phyloP scores from a whole-genome alignment of 2,797 vertebrate species.

The Strix occidentalis region DNA sequence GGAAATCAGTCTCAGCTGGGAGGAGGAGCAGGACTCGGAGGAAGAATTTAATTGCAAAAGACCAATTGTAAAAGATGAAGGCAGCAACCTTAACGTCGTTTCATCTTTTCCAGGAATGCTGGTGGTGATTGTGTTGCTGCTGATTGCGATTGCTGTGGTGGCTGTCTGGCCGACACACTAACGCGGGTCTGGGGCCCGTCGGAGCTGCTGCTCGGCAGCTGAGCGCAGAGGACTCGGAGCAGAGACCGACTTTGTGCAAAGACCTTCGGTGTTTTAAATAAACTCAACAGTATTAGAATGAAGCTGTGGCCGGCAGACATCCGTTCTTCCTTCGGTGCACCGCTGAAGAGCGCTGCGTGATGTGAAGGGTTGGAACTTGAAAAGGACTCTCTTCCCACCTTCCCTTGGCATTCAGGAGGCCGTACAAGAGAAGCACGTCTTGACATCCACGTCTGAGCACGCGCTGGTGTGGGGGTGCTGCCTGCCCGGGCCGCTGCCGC shows the following conservation, averaged over 20 bases:
- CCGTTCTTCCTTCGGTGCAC: fast-evolving
- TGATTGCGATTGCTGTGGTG: conserved; percentile 91
- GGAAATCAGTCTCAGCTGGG: not conserved
- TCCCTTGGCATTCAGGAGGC: not conserved
- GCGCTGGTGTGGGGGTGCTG: not conserved
- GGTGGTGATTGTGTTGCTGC: conserved; percentile 92
- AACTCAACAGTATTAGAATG: not conserved
- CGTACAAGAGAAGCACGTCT: not conserved
- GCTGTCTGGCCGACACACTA: conserved; percentile 85
- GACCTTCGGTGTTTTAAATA: not conserved
- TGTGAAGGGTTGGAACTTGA: not conserved
- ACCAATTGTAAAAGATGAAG: not conserved
- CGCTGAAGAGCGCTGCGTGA: not conserved
- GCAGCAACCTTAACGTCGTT: not conserved
- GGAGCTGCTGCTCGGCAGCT: not conserved
- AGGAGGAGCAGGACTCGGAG: not conserved
- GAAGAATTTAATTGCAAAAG: not conserved
- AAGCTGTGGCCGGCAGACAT: not conserved
- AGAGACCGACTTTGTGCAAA: not conserved
- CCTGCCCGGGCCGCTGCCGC: not conserved
- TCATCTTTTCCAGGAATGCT: conserved; percentile 86
- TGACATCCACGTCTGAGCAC: not conserved
- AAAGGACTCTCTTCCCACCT: not conserved
- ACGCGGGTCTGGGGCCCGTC: not conserved
- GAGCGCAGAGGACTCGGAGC: not conserved